phyloP scores from a whole-genome alignment of 2,797 vertebrate species.

The Sebastes reedi region DNA sequence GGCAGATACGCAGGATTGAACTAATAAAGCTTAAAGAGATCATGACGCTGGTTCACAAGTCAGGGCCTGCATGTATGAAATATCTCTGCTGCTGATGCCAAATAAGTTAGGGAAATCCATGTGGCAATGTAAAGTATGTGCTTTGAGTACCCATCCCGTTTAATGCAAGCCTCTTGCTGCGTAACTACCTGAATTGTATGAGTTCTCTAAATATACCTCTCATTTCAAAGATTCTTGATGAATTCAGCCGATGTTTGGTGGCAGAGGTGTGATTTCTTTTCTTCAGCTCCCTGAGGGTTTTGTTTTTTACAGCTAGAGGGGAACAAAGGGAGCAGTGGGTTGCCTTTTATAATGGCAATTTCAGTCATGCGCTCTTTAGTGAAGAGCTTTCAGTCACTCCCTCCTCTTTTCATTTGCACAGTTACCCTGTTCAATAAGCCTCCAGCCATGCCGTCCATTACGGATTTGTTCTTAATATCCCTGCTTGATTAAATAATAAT shows the following conservation, averaged over 20 bases:
- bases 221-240: neutral
- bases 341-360: constrained; percentile 12
- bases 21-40: constrained; percentile 24
- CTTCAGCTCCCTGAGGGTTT: neutral
- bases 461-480: constrained; percentile 19
- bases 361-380: constrained; percentile 25
- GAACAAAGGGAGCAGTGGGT: neutral
- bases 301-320: neutral
- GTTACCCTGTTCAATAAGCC: neutral
- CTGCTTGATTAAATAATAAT: constrained; percentile 32
- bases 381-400: constrained; percentile 19
- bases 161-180: neutral
- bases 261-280: neutral
- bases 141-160: constrained; percentile 4
- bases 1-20: constrained; percentile 11
- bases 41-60: constrained; percentile 33
- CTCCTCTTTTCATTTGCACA: constrained; percentile 25
- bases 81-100: constrained; percentile 13
- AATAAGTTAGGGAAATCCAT: constrained; percentile 4
- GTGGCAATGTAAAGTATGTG: neutral
- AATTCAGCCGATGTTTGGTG: neutral
- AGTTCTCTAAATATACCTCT: neutral
- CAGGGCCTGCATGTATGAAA: constrained; percentile 6
- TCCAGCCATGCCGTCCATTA: constrained; percentile 6
- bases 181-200: neutral